Evolutionary conservation across 1,140 invertebrate species (phyloP).

Genomic region (Lepidurus apus): DNA sequence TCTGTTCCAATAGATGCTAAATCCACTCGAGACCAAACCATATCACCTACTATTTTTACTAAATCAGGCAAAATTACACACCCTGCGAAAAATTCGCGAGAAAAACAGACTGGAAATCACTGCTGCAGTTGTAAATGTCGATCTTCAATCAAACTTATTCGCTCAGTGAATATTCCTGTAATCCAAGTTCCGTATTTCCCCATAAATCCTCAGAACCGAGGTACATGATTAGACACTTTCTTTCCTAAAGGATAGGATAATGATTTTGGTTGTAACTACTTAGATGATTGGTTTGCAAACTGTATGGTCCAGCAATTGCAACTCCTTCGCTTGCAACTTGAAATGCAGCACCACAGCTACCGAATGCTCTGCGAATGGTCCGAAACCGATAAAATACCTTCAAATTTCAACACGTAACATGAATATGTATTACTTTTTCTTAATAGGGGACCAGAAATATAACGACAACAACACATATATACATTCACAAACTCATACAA

Average conservation of each 20-base stretch:
- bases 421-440: slow-evolving; percentile 20
- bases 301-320: background rate
- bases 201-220: background rate
- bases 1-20: background rate
- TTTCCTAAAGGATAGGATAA: background rate
- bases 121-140: background rate
- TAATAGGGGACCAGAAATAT: slow-evolving; percentile 6
- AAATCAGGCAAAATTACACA: background rate
- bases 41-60: background rate
- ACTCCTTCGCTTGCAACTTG: background rate
- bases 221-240: background rate
- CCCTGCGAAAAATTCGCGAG: background rate
- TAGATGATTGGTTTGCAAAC: background rate
- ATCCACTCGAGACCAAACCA: background rate
- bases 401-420: background rate
- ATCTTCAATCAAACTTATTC: background rate
- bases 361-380: slow-evolving; percentile 2
- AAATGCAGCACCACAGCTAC: background rate
- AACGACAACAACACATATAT: slow-evolving; percentile 19
- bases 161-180: background rate
- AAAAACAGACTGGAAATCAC: background rate
- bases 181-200: background rate
- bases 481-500: background rate
- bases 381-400: background rate
- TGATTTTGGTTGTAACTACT: no score